Percentiles rank a stretch among this genome's conserved stretches.
Evolutionary conservation across 2,888 invertebrate genomes (phyloP).

Genomic region (Orchesella flavescens): DNA sequence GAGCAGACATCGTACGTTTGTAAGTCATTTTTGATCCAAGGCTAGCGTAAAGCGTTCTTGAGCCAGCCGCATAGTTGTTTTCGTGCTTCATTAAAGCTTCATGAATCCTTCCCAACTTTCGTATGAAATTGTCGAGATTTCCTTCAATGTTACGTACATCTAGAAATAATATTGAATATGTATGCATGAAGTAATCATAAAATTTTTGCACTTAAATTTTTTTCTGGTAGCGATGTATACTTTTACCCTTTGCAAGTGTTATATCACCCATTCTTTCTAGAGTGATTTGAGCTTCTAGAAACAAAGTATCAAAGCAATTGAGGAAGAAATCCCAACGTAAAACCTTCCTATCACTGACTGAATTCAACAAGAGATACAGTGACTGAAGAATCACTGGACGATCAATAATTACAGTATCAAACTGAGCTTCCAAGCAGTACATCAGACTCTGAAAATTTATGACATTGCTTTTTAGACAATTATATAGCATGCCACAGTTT

Average conservation of each 20-base stretch:
- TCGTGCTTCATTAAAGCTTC: slow-evolving; percentile 80
- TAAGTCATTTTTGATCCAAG: slow-evolving; percentile 96
- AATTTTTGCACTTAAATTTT: not conserved
- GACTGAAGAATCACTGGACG: slow-evolving; percentile 97
- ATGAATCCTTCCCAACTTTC: slow-evolving; percentile 90
- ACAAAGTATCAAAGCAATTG: slow-evolving; percentile 94
- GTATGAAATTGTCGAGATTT: slow-evolving; percentile 87
- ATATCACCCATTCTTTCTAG: slow-evolving; percentile 89
- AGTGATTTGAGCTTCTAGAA: slow-evolving; percentile 95
- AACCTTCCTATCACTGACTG: slow-evolving; percentile 90
- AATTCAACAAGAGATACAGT: slow-evolving; percentile 94
- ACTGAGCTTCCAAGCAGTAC: slow-evolving; percentile 97
- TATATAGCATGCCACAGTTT: no score
- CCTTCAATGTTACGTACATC: slow-evolving; percentile 92
- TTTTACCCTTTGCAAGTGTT: slow-evolving; percentile 86
- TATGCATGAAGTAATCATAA: not conserved
- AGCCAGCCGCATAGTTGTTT: slow-evolving; percentile 74
- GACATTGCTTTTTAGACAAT: no score
- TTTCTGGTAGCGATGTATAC: no score
- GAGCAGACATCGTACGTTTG: slow-evolving; percentile 94
- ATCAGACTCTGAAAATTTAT: slow-evolving; percentile 85
- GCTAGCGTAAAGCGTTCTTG: slow-evolving; percentile 88
- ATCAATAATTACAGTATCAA: slow-evolving; percentile 97
- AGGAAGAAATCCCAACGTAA: slow-evolving; percentile 98
- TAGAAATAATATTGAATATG: slow-evolving; percentile 74